Evolutionary conservation across 2,797 vertebrate species (phyloP).

Genomic region (Sparidentex hasta): DNA sequence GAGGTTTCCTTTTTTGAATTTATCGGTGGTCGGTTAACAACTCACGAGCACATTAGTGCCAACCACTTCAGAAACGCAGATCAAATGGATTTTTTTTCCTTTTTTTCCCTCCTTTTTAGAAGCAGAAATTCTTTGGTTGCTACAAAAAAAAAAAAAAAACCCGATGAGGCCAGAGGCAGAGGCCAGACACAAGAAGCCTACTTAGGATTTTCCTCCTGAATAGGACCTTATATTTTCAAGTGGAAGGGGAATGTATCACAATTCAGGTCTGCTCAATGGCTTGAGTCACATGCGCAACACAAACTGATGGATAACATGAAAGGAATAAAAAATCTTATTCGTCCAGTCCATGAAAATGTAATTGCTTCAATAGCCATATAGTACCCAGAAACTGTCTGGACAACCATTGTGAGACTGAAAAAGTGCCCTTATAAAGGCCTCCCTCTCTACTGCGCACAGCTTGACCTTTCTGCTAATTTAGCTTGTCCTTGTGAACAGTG

Average conservation of each 20-base stretch:
- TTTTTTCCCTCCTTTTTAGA: neutral
- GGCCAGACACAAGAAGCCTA: neutral
- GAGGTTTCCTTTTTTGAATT: conserved; percentile 27
- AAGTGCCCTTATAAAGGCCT: conserved; percentile 40
- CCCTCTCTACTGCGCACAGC: conserved; percentile 34
- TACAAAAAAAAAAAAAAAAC: conserved; percentile 35
- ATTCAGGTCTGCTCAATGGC: conserved; percentile 29
- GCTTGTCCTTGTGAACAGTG: conserved; percentile 60
- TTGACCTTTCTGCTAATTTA: conserved; percentile 75
- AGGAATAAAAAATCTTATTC: conserved; percentile 34
- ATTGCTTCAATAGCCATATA: conserved; percentile 34
- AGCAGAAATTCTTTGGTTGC: neutral
- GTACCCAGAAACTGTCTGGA: conserved; percentile 40
- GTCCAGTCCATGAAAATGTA: conserved; percentile 41
- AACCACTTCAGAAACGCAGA: neutral
- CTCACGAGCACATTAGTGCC: conserved; percentile 5
- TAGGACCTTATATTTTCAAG: conserved; percentile 12
- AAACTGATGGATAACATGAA: conserved; percentile 22
- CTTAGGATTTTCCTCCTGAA: conserved; percentile 27
- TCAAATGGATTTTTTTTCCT: conserved; percentile 17
- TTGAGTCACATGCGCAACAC: neutral
- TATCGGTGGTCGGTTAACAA: conserved; percentile 38
- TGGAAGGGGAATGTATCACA: conserved; percentile 8
- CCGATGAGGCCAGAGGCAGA: neutral
- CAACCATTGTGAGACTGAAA: conserved; percentile 52